These are phyloP conservation scores for Calephelis virginiensis DNA, from an alignment of 1,140 invertebrate genomes.

Conservation along the genomic window DNA sequence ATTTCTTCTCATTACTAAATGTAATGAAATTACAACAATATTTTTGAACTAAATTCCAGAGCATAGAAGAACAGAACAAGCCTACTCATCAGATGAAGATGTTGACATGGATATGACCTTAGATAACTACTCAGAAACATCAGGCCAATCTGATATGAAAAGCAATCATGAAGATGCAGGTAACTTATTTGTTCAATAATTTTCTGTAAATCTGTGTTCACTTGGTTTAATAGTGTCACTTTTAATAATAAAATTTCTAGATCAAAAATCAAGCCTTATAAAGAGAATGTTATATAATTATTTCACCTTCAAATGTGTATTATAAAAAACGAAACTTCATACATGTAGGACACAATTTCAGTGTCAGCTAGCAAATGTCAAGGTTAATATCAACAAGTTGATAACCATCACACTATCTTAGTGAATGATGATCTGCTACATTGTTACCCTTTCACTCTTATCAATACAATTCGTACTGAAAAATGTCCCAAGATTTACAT, in stretches of 20 bases:
- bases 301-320: slow-evolving; percentile 10
- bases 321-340: background rate
- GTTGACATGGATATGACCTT: slow-evolving; percentile 69
- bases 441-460: background rate
- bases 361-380: slow-evolving; percentile 21
- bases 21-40: no score
- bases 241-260: no score
- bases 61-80: slow-evolving; percentile 65
- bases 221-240: no score
- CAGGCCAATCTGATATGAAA: slow-evolving; percentile 61
- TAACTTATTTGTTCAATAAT: slow-evolving; percentile 26
- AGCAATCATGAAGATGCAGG: slow-evolving; percentile 67
- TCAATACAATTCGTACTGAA: background rate
- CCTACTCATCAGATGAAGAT: slow-evolving; percentile 69
- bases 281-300: background rate
- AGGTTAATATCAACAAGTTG: slow-evolving; percentile 3
- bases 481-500: no score
- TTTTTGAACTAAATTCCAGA: slow-evolving; percentile 41
- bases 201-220: no score
- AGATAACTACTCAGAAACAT: slow-evolving; percentile 67
- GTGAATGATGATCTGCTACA: background rate
- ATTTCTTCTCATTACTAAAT: background rate
- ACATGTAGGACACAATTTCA: slow-evolving; percentile 2
- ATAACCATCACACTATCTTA: slow-evolving; percentile 11
- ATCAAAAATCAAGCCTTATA: slow-evolving; percentile 1